Evolutionary conservation across 2,797 vertebrate species (phyloP).

Genomic region (Lycodopsis pacificus): DNA sequence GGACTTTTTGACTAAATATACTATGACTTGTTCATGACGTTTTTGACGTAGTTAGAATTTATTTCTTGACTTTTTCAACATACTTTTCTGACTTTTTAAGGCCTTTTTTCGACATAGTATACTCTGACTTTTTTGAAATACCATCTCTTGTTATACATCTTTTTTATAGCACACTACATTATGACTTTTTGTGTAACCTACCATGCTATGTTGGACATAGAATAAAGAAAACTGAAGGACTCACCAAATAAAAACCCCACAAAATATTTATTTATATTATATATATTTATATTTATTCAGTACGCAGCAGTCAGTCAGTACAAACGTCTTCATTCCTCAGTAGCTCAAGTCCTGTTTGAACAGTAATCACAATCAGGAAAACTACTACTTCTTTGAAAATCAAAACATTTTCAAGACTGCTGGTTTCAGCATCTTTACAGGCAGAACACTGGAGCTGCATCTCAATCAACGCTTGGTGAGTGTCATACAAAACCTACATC

Average conservation of each 20-base stretch:
- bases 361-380: constrained; percentile 46
- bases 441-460: constrained; percentile 29
- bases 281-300: constrained; percentile 85
- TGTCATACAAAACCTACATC: constrained; percentile 52
- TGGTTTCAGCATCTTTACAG: constrained; percentile 31
- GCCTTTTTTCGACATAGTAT: no score
- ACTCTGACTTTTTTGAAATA: neutral
- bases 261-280: no score
- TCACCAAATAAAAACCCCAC: constrained; percentile 47
- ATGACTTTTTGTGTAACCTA: neutral
- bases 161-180: neutral
- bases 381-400: constrained; percentile 35
- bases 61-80: no score
- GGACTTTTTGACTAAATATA: no score
- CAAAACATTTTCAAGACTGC: constrained; percentile 33
- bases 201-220: neutral
- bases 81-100: no score
- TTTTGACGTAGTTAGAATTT: neutral
- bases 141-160: no score
- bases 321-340: constrained; percentile 54
- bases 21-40: neutral
- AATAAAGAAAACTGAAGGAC: constrained; percentile 3
- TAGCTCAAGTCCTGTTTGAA: constrained; percentile 65
- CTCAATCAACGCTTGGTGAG: constrained; percentile 38
- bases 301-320: constrained; percentile 78